Conservation (phyloP, 2,113 vertebrate genomes). For the Rafetus swinhoei region DNA sequence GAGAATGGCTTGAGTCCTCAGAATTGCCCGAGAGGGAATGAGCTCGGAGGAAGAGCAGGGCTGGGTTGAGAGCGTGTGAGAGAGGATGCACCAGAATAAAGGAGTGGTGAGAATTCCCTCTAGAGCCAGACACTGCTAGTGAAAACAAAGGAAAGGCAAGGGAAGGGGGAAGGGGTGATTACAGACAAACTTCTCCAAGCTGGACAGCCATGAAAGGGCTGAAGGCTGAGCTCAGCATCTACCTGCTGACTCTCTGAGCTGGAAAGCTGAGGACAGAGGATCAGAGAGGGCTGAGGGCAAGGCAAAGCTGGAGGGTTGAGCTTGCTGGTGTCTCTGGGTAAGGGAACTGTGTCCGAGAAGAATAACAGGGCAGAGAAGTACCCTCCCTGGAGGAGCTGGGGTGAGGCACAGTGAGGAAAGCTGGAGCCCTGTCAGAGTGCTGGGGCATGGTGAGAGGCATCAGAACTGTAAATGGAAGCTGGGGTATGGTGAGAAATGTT, state of each 20-base stretch:
- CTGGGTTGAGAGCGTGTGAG: too few relatives aligned
- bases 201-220: neutral
- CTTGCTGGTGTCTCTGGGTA: neutral
- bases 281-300: too few relatives aligned
- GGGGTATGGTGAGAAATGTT: neutral
- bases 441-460: neutral
- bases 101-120: too few relatives aligned
- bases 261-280: neutral
- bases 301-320: neutral
- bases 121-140: too few relatives aligned
- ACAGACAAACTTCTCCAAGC: neutral
- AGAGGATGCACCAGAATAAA: too few relatives aligned
- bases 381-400: neutral
- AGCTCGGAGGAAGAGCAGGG: too few relatives aligned
- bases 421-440: neutral
- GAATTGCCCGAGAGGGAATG: too few relatives aligned
- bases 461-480: neutral
- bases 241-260: neutral
- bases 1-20: too few relatives aligned
- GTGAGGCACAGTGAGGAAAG: neutral
- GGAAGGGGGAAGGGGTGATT: too few relatives aligned
- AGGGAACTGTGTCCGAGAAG: neutral
- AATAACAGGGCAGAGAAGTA: neutral
- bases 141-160: neutral
- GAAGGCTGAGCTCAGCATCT: neutral